phyloP scores from a whole-genome alignment of 2,888 invertebrate species.

The Catotricha subobsoleta region DNA sequence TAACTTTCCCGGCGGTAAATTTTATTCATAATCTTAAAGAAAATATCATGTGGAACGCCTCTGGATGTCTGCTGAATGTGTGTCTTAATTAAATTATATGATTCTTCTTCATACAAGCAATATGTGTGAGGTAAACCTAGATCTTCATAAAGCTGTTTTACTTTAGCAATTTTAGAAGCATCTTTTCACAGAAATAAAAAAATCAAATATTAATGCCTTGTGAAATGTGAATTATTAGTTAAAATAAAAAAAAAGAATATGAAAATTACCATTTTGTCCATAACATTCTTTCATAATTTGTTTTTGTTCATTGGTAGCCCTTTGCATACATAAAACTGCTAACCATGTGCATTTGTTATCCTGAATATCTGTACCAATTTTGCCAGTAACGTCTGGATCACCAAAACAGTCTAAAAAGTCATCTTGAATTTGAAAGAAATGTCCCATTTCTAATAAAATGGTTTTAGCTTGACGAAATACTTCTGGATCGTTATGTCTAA shows the following conservation, averaged over 20 bases:
- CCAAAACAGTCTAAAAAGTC: constrained; percentile 64
- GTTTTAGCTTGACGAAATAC: constrained; percentile 69
- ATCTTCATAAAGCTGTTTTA: constrained; percentile 61
- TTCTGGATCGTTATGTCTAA: constrained; percentile 46
- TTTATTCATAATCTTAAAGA: constrained; percentile 64
- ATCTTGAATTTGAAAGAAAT: constrained; percentile 88
- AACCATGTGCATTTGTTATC: constrained; percentile 97
- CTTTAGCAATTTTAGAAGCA: constrained; percentile 15
- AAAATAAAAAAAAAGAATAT: not conserved
- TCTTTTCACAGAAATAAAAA: not conserved
- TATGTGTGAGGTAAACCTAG: constrained; percentile 58
- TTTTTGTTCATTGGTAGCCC: constrained; percentile 50
- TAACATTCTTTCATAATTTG: constrained; percentile 60
- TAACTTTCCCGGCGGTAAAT: constrained; percentile 48
- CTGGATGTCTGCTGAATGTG: constrained; percentile 72
- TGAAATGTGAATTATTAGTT: not conserved
- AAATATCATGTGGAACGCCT: constrained; percentile 61
- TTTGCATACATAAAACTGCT: constrained; percentile 70
- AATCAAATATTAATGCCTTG: not conserved
- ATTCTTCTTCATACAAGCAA: constrained; percentile 65
- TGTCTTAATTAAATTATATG: constrained; percentile 59
- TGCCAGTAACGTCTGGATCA: constrained; percentile 68
- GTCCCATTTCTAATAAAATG: constrained; percentile 81
- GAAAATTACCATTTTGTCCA: constrained; percentile 34
- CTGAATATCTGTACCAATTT: constrained; percentile 78